Evolutionary conservation across 1,140 invertebrate species (phyloP), one percentile per base, ranked within the genome.

Genomic region (Trichogramma pretiosum): DNA sequence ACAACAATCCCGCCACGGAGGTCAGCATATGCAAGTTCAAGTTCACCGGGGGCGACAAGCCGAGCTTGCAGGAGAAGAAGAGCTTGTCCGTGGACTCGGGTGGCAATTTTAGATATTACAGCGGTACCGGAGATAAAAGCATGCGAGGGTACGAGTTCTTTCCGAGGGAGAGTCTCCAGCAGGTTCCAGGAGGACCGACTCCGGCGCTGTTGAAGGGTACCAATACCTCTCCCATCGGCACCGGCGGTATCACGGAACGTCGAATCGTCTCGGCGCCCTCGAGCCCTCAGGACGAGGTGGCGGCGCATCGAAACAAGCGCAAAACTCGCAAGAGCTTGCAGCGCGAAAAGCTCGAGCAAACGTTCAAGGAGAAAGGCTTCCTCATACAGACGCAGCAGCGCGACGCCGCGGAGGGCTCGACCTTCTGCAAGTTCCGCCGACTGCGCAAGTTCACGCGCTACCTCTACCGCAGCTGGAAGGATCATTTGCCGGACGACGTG

Each of bases 11-110:
- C 0, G 81, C 84, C 0, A 85, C 83, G 0, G 84, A 87, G 65
- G 85, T 87, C 33, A 90, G 87, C 65, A 93, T 92, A 61, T 92
- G 89, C 63, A 93, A 92, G 61, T 93, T 93, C 59, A 93, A 93
- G 62, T 92, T 93, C 61, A 91, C 88, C 0, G 89, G 87, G 4
- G 89, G 89, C 0, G 85, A 86, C 21, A 87, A 88, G 50, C 89
- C 89, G 0, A 84, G 80, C 37, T 64, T 92, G 22, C 85, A 92
- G 63, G 89, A 93, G 57, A 92, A 92, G 68, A 92, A 92, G 65
- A 90, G 89, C 77, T 72, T 92, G 1, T 89, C 87, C 0, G 85
- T 91, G 2, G 87, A 89, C 62, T 84, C 85, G 0, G 86, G 85
- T 3, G 87, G 87, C 0, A 89, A 89, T 58, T 88, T 89, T 58